Base-by-base conservation (phyloP, 2,113 vertebrate genomes). In the Leptocoma aspasia region DNA sequence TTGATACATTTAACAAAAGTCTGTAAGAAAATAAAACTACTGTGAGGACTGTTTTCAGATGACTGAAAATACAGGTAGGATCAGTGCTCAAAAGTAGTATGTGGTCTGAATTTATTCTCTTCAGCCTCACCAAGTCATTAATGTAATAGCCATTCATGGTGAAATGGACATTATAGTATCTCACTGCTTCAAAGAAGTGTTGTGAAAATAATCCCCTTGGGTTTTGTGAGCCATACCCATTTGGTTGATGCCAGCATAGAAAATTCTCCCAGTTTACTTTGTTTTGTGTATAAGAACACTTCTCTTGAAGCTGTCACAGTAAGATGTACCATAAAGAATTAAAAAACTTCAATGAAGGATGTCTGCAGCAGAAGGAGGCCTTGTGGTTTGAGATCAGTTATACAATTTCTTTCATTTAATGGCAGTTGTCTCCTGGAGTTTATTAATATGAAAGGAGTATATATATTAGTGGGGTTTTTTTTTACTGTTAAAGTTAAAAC, bases 391-490 rank as follows among this genome's bases (percentile, higher is more conserved):
- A 66, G 7, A 35, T 73, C 21, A 50, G 16, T 54, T 63, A 10
- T 9, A 37, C 33, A 42, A 11, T 75, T 57, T 49, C 19, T 71
- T 89, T 54, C 4, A 9, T 59, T 59, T 60, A 41, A 18, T 88
- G 26, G 13, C 16, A 64, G 6, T 82, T 76, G 8, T 56, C 41
- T 82, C 11, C 33, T 60, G 28, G 15, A 88, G 7, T 82, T 90
- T n/a, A 6, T 31, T 75, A 61, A 54, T 39, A 52, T 0, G 0
- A 63, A 82, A 45, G 24, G 33, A 79, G 4, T 68, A 26, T 8
- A 2, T 63, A 5, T 60, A 41, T 71, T 50, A 47, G 3, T 28
- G 30, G 10, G 1, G 0, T 0, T 42, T 79, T 69, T 69, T 79
- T 64, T 23, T 16, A 37, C 16, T 69, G 9, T 45, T 86, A 19